Conservation (phyloP, 1,140 invertebrate species). For the Orchesella cincta region DNA sequence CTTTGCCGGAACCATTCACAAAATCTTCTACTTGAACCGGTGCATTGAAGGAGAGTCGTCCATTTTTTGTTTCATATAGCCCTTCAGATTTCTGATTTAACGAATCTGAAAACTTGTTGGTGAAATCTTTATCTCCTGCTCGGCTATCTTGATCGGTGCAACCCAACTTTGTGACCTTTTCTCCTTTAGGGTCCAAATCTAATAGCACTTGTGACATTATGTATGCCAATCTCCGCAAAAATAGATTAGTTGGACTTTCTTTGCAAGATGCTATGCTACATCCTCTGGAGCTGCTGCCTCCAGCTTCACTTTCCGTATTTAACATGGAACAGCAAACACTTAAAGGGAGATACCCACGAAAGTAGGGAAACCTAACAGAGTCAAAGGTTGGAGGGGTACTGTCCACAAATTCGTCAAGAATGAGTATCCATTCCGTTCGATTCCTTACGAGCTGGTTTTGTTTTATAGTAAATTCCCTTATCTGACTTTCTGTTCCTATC, state of each 20-base stretch:
- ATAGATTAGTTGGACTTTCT: constrained; percentile 34
- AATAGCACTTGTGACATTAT: constrained; percentile 32
- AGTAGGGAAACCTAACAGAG: constrained; percentile 43
- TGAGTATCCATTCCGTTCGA: constrained; percentile 48
- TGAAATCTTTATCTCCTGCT: constrained; percentile 28
- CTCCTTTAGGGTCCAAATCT: constrained; percentile 29
- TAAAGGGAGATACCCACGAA: constrained; percentile 33
- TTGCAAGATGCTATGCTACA: constrained; percentile 12
- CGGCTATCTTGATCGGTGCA: not conserved
- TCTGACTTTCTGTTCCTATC: constrained; percentile 37
- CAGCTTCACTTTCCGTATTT: not conserved
- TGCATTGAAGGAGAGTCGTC: constrained; percentile 5
- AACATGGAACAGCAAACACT: constrained; percentile 37
- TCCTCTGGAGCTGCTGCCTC: not conserved
- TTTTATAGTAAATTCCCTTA: constrained; percentile 38
- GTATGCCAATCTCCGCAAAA: constrained; percentile 40
- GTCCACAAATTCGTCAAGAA: constrained; percentile 37
- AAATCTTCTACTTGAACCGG: constrained; percentile 37
- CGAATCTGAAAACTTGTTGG: not conserved
- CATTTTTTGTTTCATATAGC: not conserved
- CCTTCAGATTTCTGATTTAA: constrained; percentile 39
- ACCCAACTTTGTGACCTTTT: not conserved
- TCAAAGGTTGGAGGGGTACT: constrained; percentile 23
- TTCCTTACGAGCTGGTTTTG: constrained; percentile 38
- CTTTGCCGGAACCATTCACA: constrained; percentile 37